A percentile compares a stretch with the other conserved stretches of the same genome.
These are phyloP conservation scores for Geotrupes spiniger DNA, from an alignment of 2,888 invertebrate genomes.

Conservation along the genomic window DNA sequence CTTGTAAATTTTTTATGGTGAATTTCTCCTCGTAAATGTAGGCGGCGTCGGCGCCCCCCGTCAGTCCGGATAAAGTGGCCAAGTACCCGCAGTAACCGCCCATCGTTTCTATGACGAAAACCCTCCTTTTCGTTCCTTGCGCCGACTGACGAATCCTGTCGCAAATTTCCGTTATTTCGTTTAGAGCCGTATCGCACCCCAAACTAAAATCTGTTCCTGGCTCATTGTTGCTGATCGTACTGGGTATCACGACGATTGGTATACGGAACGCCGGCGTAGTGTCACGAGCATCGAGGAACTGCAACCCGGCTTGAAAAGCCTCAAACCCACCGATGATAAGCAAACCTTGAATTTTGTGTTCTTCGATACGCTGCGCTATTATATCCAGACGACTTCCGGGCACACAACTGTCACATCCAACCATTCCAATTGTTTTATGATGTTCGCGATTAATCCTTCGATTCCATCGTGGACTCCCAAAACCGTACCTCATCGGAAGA, in stretches of 20 bases:
- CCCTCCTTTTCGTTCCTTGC: slow-evolving; percentile 96
- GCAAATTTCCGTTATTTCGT: slow-evolving; percentile 97
- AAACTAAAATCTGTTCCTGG: slow-evolving; percentile 98
- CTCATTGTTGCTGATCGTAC: slow-evolving; percentile 98
- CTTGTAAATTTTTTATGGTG: slow-evolving; percentile 87
- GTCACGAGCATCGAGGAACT: slow-evolving; percentile 69
- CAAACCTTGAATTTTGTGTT: slow-evolving; percentile 86
- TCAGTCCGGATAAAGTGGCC: slow-evolving; percentile 91
- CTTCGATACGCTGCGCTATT: slow-evolving; percentile 81
- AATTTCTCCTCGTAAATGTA: slow-evolving; percentile 97
- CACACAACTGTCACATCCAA: slow-evolving; percentile 97
- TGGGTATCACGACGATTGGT: slow-evolving; percentile 92
- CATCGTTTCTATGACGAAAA: slow-evolving; percentile 99
- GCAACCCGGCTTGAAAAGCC: slow-evolving; percentile 83
- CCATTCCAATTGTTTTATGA: slow-evolving; percentile 79
- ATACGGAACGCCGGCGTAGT: slow-evolving; percentile 86
- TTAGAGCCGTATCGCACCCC: slow-evolving; percentile 95
- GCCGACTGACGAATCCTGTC: slow-evolving; percentile 98
- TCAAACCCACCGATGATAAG: slow-evolving; percentile 95
- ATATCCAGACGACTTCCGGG: slow-evolving; percentile 77
- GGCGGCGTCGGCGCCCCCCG: slow-evolving; percentile 98
- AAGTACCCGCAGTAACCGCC: slow-evolving; percentile 98
- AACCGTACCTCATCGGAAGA: slow-evolving; percentile 92
- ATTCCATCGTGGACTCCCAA: slow-evolving; percentile 94
- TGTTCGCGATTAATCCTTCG: slow-evolving; percentile 89